phyloP scores from a whole-genome alignment of 2,113 vertebrate species.

The Phrynocephalus versicolor region DNA sequence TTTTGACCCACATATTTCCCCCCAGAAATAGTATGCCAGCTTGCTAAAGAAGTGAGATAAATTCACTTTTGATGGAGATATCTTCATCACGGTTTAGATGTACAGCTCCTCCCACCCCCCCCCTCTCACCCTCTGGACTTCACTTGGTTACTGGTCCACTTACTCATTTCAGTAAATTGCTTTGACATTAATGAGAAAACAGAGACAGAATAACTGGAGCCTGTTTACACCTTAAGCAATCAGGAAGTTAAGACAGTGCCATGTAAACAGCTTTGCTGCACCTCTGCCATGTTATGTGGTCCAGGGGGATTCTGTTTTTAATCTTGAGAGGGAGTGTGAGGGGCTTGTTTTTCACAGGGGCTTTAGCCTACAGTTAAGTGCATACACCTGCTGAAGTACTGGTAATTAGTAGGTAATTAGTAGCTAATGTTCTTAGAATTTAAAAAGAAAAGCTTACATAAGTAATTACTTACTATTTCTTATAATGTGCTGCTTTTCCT shows the following conservation, averaged over 20 bases:
- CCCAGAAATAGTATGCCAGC: conserved; percentile 46
- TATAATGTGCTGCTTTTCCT: conserved; percentile 93
- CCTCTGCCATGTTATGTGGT: conserved; percentile 64
- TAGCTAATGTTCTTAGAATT: conserved; percentile 99
- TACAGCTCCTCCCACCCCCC: background rate
- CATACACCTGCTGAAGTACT: conserved; percentile 99
- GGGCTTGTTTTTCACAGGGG: conserved; percentile 92
- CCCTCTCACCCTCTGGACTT: conserved; percentile 28
- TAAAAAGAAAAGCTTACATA: conserved; percentile 97
- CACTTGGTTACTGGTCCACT: conserved; percentile 30
- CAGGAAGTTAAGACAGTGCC: conserved; percentile 66
- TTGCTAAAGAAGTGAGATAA: conserved; percentile 53
- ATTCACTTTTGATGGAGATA: conserved; percentile 46
- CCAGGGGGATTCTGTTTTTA: conserved; percentile 77
- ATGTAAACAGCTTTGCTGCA: conserved; percentile 62
- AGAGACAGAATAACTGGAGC: conserved; percentile 33
- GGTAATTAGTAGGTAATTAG: conserved; percentile 99
- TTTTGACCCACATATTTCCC: conserved; percentile 3
- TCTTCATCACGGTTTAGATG: conserved; percentile 57
- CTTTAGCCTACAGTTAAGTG: conserved; percentile 89
- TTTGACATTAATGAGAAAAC: conserved; percentile 39
- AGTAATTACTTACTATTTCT: conserved; percentile 95
- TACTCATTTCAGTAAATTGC: conserved; percentile 36
- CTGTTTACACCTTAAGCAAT: conserved; percentile 67
- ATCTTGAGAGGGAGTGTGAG: conserved; percentile 87